Conservation (phyloP, 2,888 invertebrate species). For the Drosophila cyrtoloma region DNA sequence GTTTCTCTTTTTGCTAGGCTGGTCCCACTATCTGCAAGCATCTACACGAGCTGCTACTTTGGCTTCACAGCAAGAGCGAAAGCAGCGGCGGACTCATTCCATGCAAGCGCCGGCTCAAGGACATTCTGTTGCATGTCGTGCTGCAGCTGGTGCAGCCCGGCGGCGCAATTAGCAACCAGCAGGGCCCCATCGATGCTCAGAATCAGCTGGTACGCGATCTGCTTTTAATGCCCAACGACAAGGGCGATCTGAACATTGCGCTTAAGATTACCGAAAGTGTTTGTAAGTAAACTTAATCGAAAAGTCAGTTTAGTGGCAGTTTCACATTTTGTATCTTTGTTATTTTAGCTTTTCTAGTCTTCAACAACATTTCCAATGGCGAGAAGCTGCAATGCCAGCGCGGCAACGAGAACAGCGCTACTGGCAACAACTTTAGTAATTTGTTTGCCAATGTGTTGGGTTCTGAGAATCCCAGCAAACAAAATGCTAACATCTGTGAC, state of each 20-base stretch:
- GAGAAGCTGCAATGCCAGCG: slow-evolving; percentile 87
- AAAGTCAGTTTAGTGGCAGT: neutral
- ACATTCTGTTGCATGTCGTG: slow-evolving; percentile 89
- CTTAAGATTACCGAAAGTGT: slow-evolving; percentile 91
- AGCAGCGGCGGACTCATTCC: slow-evolving; percentile 85
- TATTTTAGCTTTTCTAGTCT: slow-evolving; percentile 86
- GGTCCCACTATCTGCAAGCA: slow-evolving; percentile 92
- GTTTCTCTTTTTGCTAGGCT: slow-evolving; percentile 86
- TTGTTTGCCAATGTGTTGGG: slow-evolving; percentile 91
- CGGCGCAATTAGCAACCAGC: slow-evolving; percentile 88
- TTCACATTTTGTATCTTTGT: neutral
- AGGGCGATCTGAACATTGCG: slow-evolving; percentile 89
- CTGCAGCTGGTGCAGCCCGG: slow-evolving; percentile 90
- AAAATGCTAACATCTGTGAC: slow-evolving; percentile 89
- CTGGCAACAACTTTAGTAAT: slow-evolving; percentile 89
- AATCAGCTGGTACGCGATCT: slow-evolving; percentile 90
- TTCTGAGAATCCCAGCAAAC: slow-evolving; percentile 87
- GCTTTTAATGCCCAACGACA: slow-evolving; percentile 87
- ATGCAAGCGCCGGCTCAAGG: slow-evolving; percentile 87
- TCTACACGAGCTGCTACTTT: slow-evolving; percentile 89
- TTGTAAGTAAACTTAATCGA: slow-evolving; percentile 85
- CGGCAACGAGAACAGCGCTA: slow-evolving; percentile 84
- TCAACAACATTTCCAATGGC: slow-evolving; percentile 86
- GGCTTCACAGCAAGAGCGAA: slow-evolving; percentile 89
- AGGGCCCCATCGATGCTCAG: slow-evolving; percentile 91